A percentile compares a stretch with the other conserved stretches of the same genome.
Evolutionary conservation across 2,888 invertebrate genomes (phyloP).

Genomic region (Myopa testacea): DNA sequence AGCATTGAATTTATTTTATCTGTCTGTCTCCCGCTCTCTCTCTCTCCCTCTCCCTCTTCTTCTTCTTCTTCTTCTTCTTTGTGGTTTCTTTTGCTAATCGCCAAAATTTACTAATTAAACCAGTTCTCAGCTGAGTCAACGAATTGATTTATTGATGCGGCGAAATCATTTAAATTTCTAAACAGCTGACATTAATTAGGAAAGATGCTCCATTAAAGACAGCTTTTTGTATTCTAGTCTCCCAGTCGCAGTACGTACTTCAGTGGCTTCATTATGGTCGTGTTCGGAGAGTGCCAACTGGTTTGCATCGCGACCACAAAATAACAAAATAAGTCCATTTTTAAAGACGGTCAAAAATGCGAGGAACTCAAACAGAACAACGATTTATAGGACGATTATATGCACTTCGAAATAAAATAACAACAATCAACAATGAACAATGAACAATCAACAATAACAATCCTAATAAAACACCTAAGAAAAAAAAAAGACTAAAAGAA

Average conservation of each 20-base stretch:
- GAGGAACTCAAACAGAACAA: too few relatives aligned
- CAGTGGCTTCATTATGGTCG: too few relatives aligned
- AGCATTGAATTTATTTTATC: not conserved
- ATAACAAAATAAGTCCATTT: not conserved
- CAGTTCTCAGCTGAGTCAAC: constrained; percentile 9
- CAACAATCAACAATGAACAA: too few relatives aligned
- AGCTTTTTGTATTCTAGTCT: too few relatives aligned
- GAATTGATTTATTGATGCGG: constrained; percentile 3
- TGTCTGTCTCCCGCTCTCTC: not conserved
- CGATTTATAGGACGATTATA: too few relatives aligned
- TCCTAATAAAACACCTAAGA: too few relatives aligned
- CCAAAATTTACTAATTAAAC: constrained; percentile 24
- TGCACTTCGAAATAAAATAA: too few relatives aligned
- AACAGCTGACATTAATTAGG: not conserved
- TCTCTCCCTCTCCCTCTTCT: not conserved
- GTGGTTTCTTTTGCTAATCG: not conserved
- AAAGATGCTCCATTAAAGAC: constrained; percentile 15
- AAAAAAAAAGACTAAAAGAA: too few relatives aligned
- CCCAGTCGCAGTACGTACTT: too few relatives aligned
- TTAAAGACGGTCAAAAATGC: not conserved
- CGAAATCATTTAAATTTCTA: constrained; percentile 12
- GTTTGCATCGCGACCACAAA: not conserved
- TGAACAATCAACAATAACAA: too few relatives aligned
- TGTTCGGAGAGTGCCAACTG: not conserved
- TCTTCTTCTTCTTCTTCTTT: not conserved